A percentile compares a stretch with the other conserved stretches of the same genome.
Conservation (phyloP, 2,113 vertebrate species). For the Mastomys natalensis region DNA sequence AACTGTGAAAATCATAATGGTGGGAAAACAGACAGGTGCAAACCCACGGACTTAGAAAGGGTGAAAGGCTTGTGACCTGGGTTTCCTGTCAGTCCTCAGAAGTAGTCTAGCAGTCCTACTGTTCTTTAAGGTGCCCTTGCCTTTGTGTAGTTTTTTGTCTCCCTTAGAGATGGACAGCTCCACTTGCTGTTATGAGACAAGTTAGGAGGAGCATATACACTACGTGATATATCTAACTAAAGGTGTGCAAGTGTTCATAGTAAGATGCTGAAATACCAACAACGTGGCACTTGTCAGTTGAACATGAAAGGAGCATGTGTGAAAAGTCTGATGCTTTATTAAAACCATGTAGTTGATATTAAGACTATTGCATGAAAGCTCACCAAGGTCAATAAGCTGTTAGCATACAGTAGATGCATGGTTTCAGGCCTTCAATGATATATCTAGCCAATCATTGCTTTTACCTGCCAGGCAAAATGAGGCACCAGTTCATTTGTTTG, state of each 20-base stretch:
- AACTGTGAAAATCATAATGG: conserved; percentile 70
- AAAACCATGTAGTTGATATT: conserved; percentile 70
- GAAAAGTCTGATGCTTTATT: conserved; percentile 76
- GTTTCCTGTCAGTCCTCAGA: conserved; percentile 63
- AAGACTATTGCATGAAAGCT: conserved; percentile 67
- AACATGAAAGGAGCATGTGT: conserved; percentile 78
- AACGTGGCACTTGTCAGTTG: conserved; percentile 79
- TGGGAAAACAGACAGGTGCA: conserved; percentile 72
- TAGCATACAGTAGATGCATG: conserved; percentile 69
- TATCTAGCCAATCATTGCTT: conserved; percentile 69
- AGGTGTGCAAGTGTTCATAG: conserved; percentile 79
- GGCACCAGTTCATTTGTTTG: conserved; percentile 47
- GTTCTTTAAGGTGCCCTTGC: conserved; percentile 79
- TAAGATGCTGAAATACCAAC: conserved; percentile 71
- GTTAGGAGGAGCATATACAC: conserved; percentile 22
- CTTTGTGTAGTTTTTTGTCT: conserved; percentile 79
- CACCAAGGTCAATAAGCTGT: conserved; percentile 76
- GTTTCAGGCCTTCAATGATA: conserved; percentile 69
- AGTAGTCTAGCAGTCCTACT: conserved; percentile 73
- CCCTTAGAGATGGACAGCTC: conserved; percentile 54
- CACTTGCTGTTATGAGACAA: conserved; percentile 63
- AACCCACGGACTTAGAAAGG: conserved; percentile 42
- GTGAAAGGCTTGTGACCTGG: conserved; percentile 54
- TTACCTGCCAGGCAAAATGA: conserved; percentile 72
- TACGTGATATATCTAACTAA: conserved; percentile 76